Evolutionary conservation across 2,888 invertebrate genomes (phyloP), one percentile per base, ranked within the genome.

Genomic region (Abrostola triplasia): DNA sequence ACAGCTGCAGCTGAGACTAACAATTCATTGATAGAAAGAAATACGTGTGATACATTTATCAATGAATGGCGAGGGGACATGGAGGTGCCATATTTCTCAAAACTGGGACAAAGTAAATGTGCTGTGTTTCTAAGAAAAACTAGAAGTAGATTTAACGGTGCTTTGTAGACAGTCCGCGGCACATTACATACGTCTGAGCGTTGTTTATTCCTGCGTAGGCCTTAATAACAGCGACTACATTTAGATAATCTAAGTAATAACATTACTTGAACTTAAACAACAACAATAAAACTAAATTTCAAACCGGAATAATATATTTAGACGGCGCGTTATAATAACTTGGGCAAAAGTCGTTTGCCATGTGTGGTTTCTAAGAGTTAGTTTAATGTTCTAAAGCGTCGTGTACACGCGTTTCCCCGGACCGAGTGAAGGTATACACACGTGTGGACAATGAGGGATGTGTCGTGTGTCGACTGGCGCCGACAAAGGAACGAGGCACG

Each of bases 401-500:
- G 35, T 52, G 53, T 67, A 66, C 64, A 71, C 61, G 65, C 67
- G 72, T 80, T 83, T 81, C 83, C 73, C 84, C 83, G 85, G 87
- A 87, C 86, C 84, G 81, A 80, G 80, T 79, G 72, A 79, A 76
- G 76, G 77, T 67, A 73, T 70, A 79, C 68, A 77, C 75, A 72
- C 73, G 76, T 75, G 73, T 72, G 81, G 81, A 88, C 87, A 88
- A 88, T 84, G 83, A 78, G 80, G 83, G 84, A 85, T 86, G 82
- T 82, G 86, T 87, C 85, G 84, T 87, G 83, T 84, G 86, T 87
- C 84, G 84, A 83, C 84, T 83, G 79, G 66, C 73, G 82, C 89
- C 90, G 90, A 91, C 92, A 92, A 92, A 90, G 89, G 83, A 76
- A 63, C 80, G 79, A 76, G 78, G 73, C 86, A 88, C 83, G 84